Percentiles rank a stretch among this genome's conserved stretches.
These are phyloP conservation scores for Thunnus thynnus DNA, from an alignment of 2,113 vertebrate species.

Conservation along the genomic window DNA sequence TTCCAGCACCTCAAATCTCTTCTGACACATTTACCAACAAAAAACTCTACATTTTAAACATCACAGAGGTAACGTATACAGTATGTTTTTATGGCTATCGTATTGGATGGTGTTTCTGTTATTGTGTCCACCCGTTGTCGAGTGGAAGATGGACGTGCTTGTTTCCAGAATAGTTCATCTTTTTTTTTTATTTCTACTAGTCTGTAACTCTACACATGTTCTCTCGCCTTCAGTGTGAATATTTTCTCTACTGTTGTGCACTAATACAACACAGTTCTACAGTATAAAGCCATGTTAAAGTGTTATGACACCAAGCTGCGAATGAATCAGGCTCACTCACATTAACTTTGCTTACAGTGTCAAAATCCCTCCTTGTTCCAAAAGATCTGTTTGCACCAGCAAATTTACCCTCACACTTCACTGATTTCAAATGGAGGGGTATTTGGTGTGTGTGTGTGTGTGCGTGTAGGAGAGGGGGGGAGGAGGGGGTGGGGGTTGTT, in stretches of 20 bases:
- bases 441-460: conserved; percentile 62
- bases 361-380: conserved; percentile 75
- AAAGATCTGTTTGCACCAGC: conserved; percentile 86
- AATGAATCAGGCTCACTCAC: conserved; percentile 7
- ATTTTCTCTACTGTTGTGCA: background rate
- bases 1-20: too few species aligned
- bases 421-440: conserved; percentile 75
- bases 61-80: too few species aligned
- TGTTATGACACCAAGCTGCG: background rate
- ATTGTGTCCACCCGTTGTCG: background rate
- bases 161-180: background rate
- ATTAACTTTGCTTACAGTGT: conserved; percentile 84
- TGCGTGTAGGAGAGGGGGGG: conserved; percentile 2
- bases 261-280: background rate
- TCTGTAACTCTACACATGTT: too few species aligned
- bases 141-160: too few species aligned
- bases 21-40: too few species aligned
- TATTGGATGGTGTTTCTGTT: background rate
- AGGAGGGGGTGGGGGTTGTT: conserved; percentile 30
- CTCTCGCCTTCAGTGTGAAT: background rate
- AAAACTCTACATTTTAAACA: too few species aligned
- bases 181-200: too few species aligned
- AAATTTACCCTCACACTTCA: conserved; percentile 83
- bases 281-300: background rate
- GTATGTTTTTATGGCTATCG: too few species aligned